These are phyloP conservation scores for Dynastes tityus DNA, from an alignment of 2,888 invertebrate species.

Conservation along the genomic window DNA sequence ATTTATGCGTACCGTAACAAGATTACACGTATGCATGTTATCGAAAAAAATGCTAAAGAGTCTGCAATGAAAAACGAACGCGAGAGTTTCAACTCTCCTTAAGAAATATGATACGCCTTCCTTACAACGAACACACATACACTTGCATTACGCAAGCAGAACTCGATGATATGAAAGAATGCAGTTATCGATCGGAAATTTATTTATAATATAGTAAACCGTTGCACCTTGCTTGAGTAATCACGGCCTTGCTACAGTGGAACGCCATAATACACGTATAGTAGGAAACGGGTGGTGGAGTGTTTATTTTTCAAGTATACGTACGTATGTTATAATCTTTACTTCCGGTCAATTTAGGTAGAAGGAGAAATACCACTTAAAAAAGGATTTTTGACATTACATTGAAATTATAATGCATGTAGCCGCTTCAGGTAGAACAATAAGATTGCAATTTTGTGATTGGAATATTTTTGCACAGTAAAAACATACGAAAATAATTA, in stretches of 20 bases:
- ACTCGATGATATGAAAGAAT: neutral
- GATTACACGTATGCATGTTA: slow-evolving; percentile 1
- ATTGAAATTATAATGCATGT: too few species aligned
- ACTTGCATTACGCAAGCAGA: slow-evolving; percentile 15
- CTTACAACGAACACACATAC: slow-evolving; percentile 3
- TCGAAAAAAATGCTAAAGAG: neutral
- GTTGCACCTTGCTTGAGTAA: slow-evolving; percentile 31
- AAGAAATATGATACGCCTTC: neutral
- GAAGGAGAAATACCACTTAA: too few species aligned
- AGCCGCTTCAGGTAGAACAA: too few species aligned
- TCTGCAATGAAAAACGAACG: neutral
- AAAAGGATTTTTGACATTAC: too few species aligned
- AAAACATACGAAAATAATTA: too few species aligned
- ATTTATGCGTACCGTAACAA: neutral
- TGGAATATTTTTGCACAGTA: too few species aligned
- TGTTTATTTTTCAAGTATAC: neutral
- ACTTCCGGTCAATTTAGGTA: too few species aligned
- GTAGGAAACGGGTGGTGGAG: too few species aligned
- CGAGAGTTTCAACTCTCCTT: neutral
- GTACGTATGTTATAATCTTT: too few species aligned
- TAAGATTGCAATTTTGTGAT: too few species aligned
- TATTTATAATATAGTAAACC: slow-evolving; percentile 24
- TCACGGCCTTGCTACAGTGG: neutral
- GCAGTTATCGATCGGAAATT: slow-evolving; percentile 30
- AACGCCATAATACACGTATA: neutral